Base-by-base conservation (phyloP, 2,113 vertebrate genomes). In the Greenwoodochromis staneri region DNA sequence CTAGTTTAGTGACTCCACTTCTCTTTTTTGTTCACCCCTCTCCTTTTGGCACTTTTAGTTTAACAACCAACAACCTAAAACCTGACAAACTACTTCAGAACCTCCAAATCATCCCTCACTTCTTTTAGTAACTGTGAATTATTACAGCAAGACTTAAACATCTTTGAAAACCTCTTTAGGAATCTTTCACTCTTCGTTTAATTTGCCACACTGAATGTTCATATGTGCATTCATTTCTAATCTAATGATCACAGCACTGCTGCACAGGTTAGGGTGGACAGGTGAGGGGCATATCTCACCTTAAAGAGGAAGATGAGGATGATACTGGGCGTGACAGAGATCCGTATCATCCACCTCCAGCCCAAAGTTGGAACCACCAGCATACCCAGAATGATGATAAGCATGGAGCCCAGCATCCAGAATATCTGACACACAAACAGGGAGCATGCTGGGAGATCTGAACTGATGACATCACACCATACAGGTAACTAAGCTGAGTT, bases 281-380 rank as follows among this genome's bases (percentile, higher is more conserved):
- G 53, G 36, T 27, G 66, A 49, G 9, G 29, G 0, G 5, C 29
- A 66, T 6, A 16, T 45, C 53, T 63, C 86, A 99, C 98, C 97
- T 96, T 97, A 93, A 99, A 99, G 13, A 95, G 96, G 85, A 98
- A 80, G 88, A 98, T 93, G 69, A 99, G 97, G 85, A 98, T 31
- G 83, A 99, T 85, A 45, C 98, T 97, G 0, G 98, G 99, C 3
- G 98, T 85, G 87, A 99, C 95, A 3, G 98, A 98, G 0, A 98
- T 85, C 9, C 99, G 97, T 89, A 99, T 97, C 93, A 99, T 97
- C 99, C 99, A 99, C 24, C 97, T 96, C 99, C 98, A 99, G 24
- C 98, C 98, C 0, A 98, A 47, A 5, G 96, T 96, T 51, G 99
- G 97, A 42, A 98, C 97, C 91, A 99, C 94, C 27, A 97, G 93